Percentiles rank a stretch among this genome's conserved stretches.
Conservation (phyloP, 2,113 vertebrate species). For the Cynoglossus semilaevis region DNA sequence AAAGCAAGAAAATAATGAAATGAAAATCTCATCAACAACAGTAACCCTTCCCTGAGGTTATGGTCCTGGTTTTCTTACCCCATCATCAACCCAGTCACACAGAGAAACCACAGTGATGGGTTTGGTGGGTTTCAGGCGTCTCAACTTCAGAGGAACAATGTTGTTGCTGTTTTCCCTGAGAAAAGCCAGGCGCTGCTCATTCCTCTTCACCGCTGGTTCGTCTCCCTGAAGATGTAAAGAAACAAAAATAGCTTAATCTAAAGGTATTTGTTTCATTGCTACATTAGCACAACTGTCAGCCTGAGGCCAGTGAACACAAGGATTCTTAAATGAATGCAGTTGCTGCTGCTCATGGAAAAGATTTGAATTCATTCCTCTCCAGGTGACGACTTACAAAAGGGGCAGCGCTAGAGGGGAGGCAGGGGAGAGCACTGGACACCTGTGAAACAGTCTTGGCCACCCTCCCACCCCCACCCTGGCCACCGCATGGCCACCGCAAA, state of each 20-base stretch:
- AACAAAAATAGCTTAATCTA: not conserved
- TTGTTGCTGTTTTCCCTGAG: slow-evolving; percentile 77
- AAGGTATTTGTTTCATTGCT: no score
- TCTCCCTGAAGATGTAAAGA: slow-evolving; percentile 72
- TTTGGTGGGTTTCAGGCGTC: slow-evolving; percentile 68
- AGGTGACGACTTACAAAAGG: no score
- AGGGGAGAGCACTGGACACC: no score
- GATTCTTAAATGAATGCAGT: no score
- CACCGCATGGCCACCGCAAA: no score
- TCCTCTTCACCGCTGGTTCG: slow-evolving; percentile 80
- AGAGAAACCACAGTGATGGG: slow-evolving; percentile 76
- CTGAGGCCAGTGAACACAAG: no score
- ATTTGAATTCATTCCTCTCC: no score
- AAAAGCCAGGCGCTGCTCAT: slow-evolving; percentile 77
- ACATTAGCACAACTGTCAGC: no score
- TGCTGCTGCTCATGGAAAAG: no score
- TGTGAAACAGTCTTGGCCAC: no score
- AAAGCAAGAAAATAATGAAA: not conserved
- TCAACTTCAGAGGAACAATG: slow-evolving; percentile 81
- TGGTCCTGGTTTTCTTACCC: slow-evolving; percentile 64
- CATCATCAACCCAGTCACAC: slow-evolving; percentile 87
- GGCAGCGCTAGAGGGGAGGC: no score
- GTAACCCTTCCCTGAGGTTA: not conserved
- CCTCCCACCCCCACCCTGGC: no score
- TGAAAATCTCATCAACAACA: not conserved